These are phyloP conservation scores for Daktulosphaira vitifoliae DNA, from an alignment of 1,140 invertebrate species.

Conservation along the genomic window DNA sequence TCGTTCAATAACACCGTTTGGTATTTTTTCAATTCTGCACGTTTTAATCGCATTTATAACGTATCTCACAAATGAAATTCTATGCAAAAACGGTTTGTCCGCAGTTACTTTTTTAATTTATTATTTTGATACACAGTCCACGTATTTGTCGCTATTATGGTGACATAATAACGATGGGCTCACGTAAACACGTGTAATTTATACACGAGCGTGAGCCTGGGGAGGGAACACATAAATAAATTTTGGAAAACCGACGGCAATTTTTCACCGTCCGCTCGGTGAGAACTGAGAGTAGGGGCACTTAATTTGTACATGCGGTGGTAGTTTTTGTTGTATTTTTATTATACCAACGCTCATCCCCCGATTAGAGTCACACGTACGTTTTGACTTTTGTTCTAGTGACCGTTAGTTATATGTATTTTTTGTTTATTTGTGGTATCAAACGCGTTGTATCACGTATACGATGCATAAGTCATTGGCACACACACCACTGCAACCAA, in stretches of 20 bases:
- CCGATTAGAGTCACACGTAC: background rate
- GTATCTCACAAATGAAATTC: background rate
- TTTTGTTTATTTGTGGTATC: too few relatives aligned
- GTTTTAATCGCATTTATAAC: slow-evolving; percentile 9
- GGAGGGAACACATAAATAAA: slow-evolving; percentile 10
- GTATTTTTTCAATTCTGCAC: too few relatives aligned
- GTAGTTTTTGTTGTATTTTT: too few relatives aligned
- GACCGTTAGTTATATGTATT: background rate
- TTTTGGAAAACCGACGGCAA: slow-evolving; percentile 13
- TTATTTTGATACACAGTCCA: slow-evolving; percentile 7
- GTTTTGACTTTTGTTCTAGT: background rate
- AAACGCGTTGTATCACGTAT: background rate
- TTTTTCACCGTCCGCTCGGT: slow-evolving; percentile 3
- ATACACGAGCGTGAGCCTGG: background rate
- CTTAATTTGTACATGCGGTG: too few relatives aligned
- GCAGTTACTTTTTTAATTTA: slow-evolving; percentile 9
- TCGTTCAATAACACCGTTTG: too few relatives aligned
- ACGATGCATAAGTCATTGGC: background rate
- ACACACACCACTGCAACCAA: too few relatives aligned
- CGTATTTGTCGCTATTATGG: slow-evolving; percentile 6
- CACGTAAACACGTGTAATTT: slow-evolving; percentile 32
- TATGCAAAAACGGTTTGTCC: too few relatives aligned
- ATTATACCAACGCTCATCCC: background rate
- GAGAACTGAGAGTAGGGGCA: too few relatives aligned
- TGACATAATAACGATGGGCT: slow-evolving; percentile 23